phyloP scores from a whole-genome alignment of 1,140 invertebrate species.

The Anastrepha obliqua region DNA sequence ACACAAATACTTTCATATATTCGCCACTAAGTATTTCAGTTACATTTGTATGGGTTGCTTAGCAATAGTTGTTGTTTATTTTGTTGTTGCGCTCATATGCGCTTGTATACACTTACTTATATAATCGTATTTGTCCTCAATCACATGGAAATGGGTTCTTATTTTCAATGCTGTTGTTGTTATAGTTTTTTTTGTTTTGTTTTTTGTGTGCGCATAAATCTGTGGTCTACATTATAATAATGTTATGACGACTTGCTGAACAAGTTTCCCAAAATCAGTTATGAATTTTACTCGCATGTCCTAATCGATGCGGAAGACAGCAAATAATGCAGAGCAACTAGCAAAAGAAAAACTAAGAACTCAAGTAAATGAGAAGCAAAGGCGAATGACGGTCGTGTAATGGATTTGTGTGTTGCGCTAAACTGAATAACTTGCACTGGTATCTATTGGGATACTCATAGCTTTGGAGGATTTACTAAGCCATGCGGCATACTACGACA shows the following conservation, averaged over 20 bases:
- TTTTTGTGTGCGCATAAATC: background rate
- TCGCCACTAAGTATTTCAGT: background rate
- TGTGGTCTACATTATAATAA: background rate
- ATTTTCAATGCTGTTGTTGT: background rate
- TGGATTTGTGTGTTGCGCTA: background rate
- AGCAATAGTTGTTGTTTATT: background rate
- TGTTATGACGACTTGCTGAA: background rate
- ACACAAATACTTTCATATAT: background rate
- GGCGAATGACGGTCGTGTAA: background rate
- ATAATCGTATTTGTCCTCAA: background rate
- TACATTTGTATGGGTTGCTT: background rate
- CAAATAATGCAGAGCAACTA: background rate
- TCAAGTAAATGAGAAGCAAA: background rate
- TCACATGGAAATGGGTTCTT: constrained; percentile 10
- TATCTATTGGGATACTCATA: too few relatives aligned
- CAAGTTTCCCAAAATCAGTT: background rate
- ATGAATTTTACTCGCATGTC: background rate
- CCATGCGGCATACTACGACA: too few relatives aligned
- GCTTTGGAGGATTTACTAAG: too few relatives aligned
- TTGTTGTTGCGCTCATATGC: background rate
- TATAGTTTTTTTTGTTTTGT: background rate
- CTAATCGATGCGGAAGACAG: background rate
- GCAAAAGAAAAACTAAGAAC: background rate
- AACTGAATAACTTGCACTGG: too few relatives aligned
- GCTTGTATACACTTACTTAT: background rate